A percentile compares a stretch with the other conserved stretches of the same genome.
These are phyloP conservation scores for Lasioglossum albipes DNA, from an alignment of 1,140 invertebrate genomes.

Conservation along the genomic window DNA sequence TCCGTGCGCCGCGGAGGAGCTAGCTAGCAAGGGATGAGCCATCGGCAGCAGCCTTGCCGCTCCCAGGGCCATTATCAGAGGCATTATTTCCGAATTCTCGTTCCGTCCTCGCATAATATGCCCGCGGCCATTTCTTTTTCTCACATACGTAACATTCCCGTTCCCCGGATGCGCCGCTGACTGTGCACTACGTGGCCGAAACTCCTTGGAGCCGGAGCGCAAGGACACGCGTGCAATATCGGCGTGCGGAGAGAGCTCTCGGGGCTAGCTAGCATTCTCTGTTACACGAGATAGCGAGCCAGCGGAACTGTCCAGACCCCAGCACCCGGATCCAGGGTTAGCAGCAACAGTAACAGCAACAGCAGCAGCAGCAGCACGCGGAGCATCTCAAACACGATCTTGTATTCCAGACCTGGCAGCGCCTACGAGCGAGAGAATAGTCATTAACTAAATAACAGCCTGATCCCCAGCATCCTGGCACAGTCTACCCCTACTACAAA, in stretches of 20 bases:
- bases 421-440: conserved; percentile 74
- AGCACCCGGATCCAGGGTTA: conserved; percentile 72
- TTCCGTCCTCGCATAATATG: not conserved
- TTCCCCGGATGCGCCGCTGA: conserved; percentile 18
- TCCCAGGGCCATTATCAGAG: not conserved
- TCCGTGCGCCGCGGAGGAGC: no score
- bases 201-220: conserved; percentile 25
- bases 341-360: conserved; percentile 49
- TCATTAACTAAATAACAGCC: conserved; percentile 78
- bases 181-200: conserved; percentile 42
- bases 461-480: conserved; percentile 51
- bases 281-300: conserved; percentile 45
- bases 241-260: conserved; percentile 34
- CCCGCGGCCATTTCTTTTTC: not conserved
- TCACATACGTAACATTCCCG: conserved; percentile 42
- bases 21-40: no score
- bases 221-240: conserved; percentile 50
- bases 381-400: conserved; percentile 79
- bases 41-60: no score
- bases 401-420: conserved; percentile 73
- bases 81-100: not conserved
- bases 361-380: conserved; percentile 60
- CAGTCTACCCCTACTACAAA: conserved; percentile 33
- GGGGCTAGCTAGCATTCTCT: conserved; percentile 34
- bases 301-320: conserved; percentile 55